Evolutionary conservation across 2,888 invertebrate species (phyloP).

Genomic region (Clepsis dumicolana): DNA sequence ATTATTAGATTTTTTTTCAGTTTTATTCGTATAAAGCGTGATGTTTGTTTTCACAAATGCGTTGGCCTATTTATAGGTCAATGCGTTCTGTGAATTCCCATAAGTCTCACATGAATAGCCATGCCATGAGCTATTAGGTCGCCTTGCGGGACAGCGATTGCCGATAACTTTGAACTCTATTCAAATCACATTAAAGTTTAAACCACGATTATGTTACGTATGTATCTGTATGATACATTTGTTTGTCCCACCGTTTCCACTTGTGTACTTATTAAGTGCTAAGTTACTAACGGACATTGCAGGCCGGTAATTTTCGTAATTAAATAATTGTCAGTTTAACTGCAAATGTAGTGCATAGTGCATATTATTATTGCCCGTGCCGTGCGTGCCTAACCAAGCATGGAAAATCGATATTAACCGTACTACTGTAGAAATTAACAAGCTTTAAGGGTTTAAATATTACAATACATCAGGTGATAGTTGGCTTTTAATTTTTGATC

Average conservation of each 20-base stretch:
- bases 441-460: not conserved
- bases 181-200: not conserved
- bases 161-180: conserved; percentile 19
- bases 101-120: conserved; percentile 35
- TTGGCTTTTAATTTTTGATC: no score
- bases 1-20: not conserved
- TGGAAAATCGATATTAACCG: conserved; percentile 5
- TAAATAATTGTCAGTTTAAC: conserved; percentile 16
- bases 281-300: conserved; percentile 38
- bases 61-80: conserved; percentile 18
- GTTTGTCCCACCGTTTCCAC: conserved; percentile 22
- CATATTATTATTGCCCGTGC: not conserved
- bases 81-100: conserved; percentile 33
- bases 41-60: not conserved
- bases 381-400: not conserved
- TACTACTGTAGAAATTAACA: not conserved
- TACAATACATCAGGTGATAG: no score
- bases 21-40: not conserved
- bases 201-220: not conserved
- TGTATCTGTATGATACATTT: conserved; percentile 15
- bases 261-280: conserved; percentile 25
- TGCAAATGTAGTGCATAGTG: not conserved
- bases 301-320: conserved; percentile 29
- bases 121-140: conserved; percentile 31
- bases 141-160: conserved; percentile 8